phyloP scores from a whole-genome alignment of 1,140 invertebrate genomes.

The Helicoverpa zea region DNA sequence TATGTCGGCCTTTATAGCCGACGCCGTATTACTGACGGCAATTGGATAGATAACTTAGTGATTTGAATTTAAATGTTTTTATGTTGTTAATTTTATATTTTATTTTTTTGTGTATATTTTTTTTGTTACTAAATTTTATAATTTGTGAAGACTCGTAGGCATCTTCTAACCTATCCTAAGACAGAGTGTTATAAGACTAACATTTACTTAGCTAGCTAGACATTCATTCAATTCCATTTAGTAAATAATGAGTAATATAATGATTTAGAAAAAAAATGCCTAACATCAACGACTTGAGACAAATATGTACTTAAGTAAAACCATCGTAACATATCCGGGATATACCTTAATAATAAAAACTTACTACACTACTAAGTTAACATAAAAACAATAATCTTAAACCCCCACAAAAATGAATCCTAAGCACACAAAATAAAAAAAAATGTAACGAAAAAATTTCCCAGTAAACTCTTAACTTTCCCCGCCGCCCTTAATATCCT shows the following conservation, averaged over 20 bases:
- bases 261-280: neutral
- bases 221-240: neutral
- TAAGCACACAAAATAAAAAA: conserved; percentile 13
- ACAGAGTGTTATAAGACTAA: neutral
- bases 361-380: neutral
- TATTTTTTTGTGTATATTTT: too few species aligned
- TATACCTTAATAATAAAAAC: too few species aligned
- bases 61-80: conserved; percentile 8
- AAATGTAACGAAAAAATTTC: conserved; percentile 39
- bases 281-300: too few species aligned
- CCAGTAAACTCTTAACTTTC: conserved; percentile 58
- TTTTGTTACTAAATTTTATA: too few species aligned
- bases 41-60: conserved; percentile 23
- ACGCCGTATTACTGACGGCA: conserved; percentile 11
- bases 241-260: neutral
- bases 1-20: conserved; percentile 21
- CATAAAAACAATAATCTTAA: conserved; percentile 6
- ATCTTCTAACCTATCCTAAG: too few species aligned
- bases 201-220: neutral
- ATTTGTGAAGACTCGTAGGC: too few species aligned
- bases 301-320: too few species aligned
- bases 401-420: neutral
- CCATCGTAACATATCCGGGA: too few species aligned
- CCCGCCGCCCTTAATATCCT: conserved; percentile 55
- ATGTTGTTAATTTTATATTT: too few species aligned